These are phyloP conservation scores for Tipula vernalis DNA, from an alignment of 2,888 invertebrate species.

Conservation along the genomic window DNA sequence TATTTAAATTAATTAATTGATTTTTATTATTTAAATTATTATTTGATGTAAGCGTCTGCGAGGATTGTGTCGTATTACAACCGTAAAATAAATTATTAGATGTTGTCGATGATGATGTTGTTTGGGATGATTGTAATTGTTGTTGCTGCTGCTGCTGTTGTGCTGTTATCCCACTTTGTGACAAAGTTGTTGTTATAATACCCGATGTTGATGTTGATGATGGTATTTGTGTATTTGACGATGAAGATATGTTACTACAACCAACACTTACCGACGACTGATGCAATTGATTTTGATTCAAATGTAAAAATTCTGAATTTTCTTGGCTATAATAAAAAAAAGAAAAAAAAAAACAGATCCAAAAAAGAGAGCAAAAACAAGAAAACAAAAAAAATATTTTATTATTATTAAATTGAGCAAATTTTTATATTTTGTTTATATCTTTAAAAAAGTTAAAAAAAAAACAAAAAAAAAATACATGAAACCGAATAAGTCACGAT, in stretches of 20 bases:
- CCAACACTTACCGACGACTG: conserved; percentile 17
- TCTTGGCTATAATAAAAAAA: conserved; percentile 13
- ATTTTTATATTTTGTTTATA: background rate
- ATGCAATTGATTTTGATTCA: conserved; percentile 17
- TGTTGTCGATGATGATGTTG: conserved; percentile 12
- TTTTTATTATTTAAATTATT: conserved; percentile 10
- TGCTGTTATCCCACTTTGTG: conserved; percentile 11
- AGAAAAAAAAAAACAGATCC: background rate
- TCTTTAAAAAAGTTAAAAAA: background rate
- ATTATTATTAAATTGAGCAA: background rate
- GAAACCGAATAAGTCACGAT: conserved; percentile 4
- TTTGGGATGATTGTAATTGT: conserved; percentile 9
- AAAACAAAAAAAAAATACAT: background rate
- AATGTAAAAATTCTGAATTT: conserved; percentile 16
- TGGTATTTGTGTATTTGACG: conserved; percentile 8
- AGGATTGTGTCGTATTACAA: background rate
- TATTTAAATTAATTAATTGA: conserved; percentile 6
- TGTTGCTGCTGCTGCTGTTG: conserved; percentile 9
- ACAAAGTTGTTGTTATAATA: background rate
- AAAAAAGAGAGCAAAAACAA: background rate
- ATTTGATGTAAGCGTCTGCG: background rate
- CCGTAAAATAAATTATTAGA: conserved; percentile 6
- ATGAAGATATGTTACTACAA: conserved; percentile 15
- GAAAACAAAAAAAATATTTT: background rate
- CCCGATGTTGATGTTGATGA: conserved; percentile 5